Percentiles rank a stretch among this genome's conserved stretches.
Evolutionary conservation across 2,113 vertebrate species (phyloP).

Genomic region (Isurus oxyrinchus): DNA sequence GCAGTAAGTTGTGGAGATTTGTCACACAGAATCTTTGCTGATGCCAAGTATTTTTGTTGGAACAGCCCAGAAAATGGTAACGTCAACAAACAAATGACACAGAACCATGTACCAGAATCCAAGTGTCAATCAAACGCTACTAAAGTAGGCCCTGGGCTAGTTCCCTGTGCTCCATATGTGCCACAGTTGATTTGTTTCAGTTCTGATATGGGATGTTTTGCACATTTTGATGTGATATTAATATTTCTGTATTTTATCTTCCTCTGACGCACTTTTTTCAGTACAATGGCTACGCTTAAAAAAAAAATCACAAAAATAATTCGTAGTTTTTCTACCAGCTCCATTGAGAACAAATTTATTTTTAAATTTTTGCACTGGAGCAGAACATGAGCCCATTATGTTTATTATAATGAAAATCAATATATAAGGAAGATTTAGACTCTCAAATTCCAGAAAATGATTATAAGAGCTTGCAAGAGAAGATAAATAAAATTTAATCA

Average conservation of each 20-base stretch:
- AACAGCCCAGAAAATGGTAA: not conserved
- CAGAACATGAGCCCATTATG: not conserved
- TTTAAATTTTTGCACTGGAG: not conserved
- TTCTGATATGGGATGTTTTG: not conserved
- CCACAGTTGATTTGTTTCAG: constrained; percentile 24
- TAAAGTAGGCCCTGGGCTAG: not conserved
- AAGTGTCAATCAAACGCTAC: not conserved
- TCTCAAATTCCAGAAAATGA: not conserved
- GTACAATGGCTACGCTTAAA: not conserved
- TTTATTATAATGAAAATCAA: constrained; percentile 17
- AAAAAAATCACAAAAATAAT: not conserved
- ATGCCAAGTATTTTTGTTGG: not conserved
- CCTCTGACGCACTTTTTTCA: not conserved
- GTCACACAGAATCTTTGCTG: not conserved
- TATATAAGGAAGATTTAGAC: constrained; percentile 13
- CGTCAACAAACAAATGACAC: constrained; percentile 7
- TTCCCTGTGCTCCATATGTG: not conserved
- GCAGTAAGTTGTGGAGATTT: not conserved
- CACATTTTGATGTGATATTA: not conserved
- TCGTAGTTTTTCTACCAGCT: not conserved
- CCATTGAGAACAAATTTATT: not conserved
- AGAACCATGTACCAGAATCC: not conserved
- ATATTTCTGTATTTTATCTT: not conserved
- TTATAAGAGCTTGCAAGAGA: not conserved
- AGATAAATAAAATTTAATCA: constrained; percentile 26